Base-by-base conservation (phyloP, 2,888 invertebrate genomes). In the Eurytoma adleriae region DNA sequence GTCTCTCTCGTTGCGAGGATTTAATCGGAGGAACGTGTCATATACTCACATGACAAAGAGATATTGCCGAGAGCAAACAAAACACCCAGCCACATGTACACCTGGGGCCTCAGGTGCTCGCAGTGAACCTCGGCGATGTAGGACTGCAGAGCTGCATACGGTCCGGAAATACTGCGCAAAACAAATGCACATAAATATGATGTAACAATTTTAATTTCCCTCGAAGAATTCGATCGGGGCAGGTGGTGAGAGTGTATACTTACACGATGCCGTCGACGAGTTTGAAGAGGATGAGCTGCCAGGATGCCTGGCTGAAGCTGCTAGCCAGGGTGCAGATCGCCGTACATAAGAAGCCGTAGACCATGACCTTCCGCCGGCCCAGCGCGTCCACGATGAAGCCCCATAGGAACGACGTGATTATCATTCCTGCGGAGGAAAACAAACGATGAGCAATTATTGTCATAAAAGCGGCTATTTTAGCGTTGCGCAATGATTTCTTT, bases 31-130 rank as follows among this genome's bases (percentile, higher is more conserved):
- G 59, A 56, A 81, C 64, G 70, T 77, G 71, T 59, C 59, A 24
- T 12, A n/a, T 81, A 84, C 90, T 91, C 88, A 94, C 95, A 92
- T 10, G 95, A 95, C 80, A 96, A 90, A 5, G 88, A 88, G 81
- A 90, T 90, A 76, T 89, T 88, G 64, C 88, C 90, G 16, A 89
- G 83, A 0, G 90, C 89, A 74, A 89, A 89, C 52, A 88, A 87
- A 13, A 88, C 88, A 18, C 90, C 90, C 50, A 89, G 82, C 89
- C 90, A 90, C 90, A 90, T 89, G 77, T 89, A 90, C 7, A 86
- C 86, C 56, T 87, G 86, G 14, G 90, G 86, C 73, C 90, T 85
- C 50, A 88, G 86, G 0, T 85, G 78, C 18, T 88, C 87, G 68
- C 88, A 84, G 75, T 90, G 90, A 52, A 89, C 84, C 81, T 90